Evolutionary conservation across 2,113 vertebrate genomes (phyloP).

Genomic region (Sander vitreus): DNA sequence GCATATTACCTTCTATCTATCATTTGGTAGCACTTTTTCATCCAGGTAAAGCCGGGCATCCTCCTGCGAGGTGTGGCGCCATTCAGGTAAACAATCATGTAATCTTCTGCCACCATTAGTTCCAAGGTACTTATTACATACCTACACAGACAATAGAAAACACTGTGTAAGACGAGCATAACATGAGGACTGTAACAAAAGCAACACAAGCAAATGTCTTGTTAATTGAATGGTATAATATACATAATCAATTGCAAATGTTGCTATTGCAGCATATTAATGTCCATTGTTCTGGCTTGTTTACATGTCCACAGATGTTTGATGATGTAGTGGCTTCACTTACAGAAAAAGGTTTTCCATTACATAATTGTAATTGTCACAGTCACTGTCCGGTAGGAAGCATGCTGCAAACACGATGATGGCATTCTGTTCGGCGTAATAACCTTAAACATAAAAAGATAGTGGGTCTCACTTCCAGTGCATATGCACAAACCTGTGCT

Average conservation of each 20-base stretch:
- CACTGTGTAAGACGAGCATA: background rate
- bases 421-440: slow-evolving; percentile 96
- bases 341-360: slow-evolving; percentile 99
- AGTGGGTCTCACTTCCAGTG: background rate
- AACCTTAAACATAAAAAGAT: slow-evolving; percentile 83
- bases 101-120: slow-evolving; percentile 97
- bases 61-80: slow-evolving; percentile 95
- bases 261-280: background rate
- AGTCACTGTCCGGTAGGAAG: slow-evolving; percentile 95
- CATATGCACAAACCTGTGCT: background rate
- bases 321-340: slow-evolving; percentile 68
- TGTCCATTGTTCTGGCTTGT: background rate
- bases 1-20: slow-evolving; percentile 91
- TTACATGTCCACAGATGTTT: background rate
- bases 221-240: background rate
- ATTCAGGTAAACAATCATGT: slow-evolving; percentile 98
- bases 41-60: slow-evolving; percentile 97
- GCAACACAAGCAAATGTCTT: background rate
- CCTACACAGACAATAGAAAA: slow-evolving; percentile 70
- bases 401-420: slow-evolving; percentile 99
- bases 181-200: background rate
- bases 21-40: slow-evolving; percentile 99
- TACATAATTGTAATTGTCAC: slow-evolving; percentile 94
- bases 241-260: background rate
- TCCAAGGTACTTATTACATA: slow-evolving; percentile 98